Base-by-base conservation (phyloP, 64 coral and sea anemone species). In the Porites australiensis region DNA sequence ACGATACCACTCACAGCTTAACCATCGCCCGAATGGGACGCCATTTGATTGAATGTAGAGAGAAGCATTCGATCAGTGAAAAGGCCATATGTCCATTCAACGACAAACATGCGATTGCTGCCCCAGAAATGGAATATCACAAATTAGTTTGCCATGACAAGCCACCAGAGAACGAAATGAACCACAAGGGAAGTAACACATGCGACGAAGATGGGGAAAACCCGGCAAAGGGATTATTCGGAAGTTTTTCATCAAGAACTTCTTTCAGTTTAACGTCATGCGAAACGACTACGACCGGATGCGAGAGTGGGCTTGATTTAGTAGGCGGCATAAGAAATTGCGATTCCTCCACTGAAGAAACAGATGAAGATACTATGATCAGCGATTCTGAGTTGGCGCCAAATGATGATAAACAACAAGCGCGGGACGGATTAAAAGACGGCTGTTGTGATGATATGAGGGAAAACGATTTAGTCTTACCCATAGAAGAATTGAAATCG, bases 41-140 rank as follows among this genome's bases (percentile, higher is more conserved):
- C 83, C 92, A 94, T 87, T 84, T 98, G 90, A 86, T 79, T 53
- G 89, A 98, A 74, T 94, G 95, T 82, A 94, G 88, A 91, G 90
- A 82, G 84, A 91, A 94, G 66, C 77, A 75, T 86, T 69, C 50
- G 63, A 82, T 94, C 75, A 88, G 27, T 84, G 95, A 98, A 93
- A 98, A 94, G 88, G 87, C 92, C 95, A 98, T 91, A 98, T 98
- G 95, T 88, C 92, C 95, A 67, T 98, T 98, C 85, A 98, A 98
- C 84, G 89, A 72, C 64, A 92, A 91, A 73, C 92, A 91, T 90
- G 63, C 58, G 46, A 88, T 77, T 81, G 88, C 82, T 94, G 92
- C 83, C 88, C 88, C 79, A 94, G 95, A 98, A 82, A 59, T 94
- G 88, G 93, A 98, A 68, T 76, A 55, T 77, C 92, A 98, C 82